A percentile compares a stretch with the other conserved stretches of the same genome.
Evolutionary conservation across 2,797 vertebrate species (phyloP).

Genomic region (Chloroceryle inda): DNA sequence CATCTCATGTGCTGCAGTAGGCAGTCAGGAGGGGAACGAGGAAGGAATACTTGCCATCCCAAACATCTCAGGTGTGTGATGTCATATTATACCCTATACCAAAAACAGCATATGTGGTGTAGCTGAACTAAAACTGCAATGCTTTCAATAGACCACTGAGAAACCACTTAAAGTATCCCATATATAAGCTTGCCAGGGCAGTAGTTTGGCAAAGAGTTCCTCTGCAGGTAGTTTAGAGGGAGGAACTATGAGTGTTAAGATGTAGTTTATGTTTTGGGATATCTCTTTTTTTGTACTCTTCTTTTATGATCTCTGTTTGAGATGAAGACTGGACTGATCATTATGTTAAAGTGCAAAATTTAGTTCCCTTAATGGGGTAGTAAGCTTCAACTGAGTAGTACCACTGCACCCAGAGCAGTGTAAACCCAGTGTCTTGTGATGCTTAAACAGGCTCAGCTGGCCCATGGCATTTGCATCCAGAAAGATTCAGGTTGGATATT

Average conservation of each 20-base stretch:
- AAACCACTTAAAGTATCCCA: neutral
- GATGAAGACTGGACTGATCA: neutral
- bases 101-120: neutral
- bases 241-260: neutral
- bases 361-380: neutral
- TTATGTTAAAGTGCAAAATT: neutral
- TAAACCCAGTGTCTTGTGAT: rapidly evolving
- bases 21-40: neutral
- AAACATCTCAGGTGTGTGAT: neutral
- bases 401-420: rapidly evolving
- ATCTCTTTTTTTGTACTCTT: neutral
- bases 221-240: neutral
- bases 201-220: neutral
- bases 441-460: rapidly evolving
- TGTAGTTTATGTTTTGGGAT: neutral
- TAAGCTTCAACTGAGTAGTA: neutral
- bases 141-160: neutral
- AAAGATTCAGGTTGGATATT: neutral
- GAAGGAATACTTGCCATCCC: neutral
- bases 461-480: rapidly evolving
- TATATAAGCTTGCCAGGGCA: neutral
- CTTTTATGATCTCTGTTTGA: neutral
- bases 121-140: neutral
- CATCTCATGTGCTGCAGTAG: neutral
- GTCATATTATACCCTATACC: neutral